Conservation (phyloP, 2,113 vertebrate genomes). For the Cepphus grylle region DNA sequence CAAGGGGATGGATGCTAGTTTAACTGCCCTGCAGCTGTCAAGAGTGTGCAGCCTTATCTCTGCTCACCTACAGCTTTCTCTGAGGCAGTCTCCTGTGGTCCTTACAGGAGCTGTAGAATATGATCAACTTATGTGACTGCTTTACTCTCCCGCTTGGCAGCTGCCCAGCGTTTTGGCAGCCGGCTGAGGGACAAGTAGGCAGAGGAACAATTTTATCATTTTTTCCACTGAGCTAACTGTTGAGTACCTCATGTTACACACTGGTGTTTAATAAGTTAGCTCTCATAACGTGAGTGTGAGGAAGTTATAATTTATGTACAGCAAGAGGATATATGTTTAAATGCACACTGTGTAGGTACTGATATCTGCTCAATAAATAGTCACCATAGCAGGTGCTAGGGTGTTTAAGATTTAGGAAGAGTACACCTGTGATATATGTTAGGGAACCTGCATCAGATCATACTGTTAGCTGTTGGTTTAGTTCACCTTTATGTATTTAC, state of each 20-base stretch:
- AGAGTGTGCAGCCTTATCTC: rapidly evolving
- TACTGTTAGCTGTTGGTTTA: not conserved
- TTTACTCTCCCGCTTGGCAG: not conserved
- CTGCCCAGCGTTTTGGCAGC: not conserved
- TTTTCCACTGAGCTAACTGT: constrained; percentile 13
- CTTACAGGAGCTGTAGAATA: not conserved
- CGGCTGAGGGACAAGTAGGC: not conserved
- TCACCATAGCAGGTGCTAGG: not conserved
- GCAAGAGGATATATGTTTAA: not conserved
- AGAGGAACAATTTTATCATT: not conserved
- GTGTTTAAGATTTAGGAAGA: not conserved
- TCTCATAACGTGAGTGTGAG: not conserved
- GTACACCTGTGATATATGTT: not conserved
- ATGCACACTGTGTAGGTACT: not conserved
- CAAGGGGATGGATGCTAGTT: not conserved
- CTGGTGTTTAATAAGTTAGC: not conserved
- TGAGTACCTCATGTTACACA: not conserved
- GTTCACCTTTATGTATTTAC: not conserved
- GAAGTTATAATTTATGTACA: not conserved
- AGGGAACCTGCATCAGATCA: not conserved
- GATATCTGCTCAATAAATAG: not conserved
- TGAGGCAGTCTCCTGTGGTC: not conserved
- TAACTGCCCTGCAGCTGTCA: not conserved
- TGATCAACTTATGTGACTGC: not conserved
- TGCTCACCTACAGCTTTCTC: not conserved